Evolutionary conservation across 1,140 invertebrate species (phyloP).

Genomic region (Sweltsa coloradensis): DNA sequence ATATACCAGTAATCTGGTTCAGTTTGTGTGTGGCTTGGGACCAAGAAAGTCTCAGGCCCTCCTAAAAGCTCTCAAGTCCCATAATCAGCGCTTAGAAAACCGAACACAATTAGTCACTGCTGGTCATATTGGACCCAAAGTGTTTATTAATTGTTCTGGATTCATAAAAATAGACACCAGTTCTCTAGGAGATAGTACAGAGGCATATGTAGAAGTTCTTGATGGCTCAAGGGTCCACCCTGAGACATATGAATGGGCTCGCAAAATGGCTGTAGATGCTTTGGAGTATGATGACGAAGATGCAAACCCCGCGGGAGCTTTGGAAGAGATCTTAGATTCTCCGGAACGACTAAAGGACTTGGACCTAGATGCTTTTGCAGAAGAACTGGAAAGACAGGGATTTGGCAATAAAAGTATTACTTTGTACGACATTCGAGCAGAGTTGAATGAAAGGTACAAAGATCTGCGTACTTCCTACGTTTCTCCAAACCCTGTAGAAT

Average conservation of each 20-base stretch:
- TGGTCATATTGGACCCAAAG: slow-evolving; percentile 95
- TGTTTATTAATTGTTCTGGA: slow-evolving; percentile 98
- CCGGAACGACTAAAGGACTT: slow-evolving; percentile 93
- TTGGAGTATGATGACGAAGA: slow-evolving; percentile 96
- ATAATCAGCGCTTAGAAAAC: slow-evolving; percentile 86
- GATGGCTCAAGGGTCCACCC: slow-evolving; percentile 97
- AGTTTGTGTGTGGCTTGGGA: slow-evolving; percentile 96
- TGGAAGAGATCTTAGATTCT: slow-evolving; percentile 94
- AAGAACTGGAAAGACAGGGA: slow-evolving; percentile 89
- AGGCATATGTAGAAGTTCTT: slow-evolving; percentile 89
- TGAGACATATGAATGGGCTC: slow-evolving; percentile 98
- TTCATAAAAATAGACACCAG: slow-evolving; percentile 98
- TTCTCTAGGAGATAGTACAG: slow-evolving; percentile 84
- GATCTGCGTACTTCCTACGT: slow-evolving; percentile 75
- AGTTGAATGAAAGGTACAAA: slow-evolving; percentile 91
- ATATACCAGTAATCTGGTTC: slow-evolving; percentile 80
- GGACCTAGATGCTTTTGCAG: slow-evolving; percentile 96
- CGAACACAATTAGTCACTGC: slow-evolving; percentile 88
- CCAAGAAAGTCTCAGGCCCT: slow-evolving; percentile 87
- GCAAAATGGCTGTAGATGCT: slow-evolving; percentile 99
- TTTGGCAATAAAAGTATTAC: slow-evolving; percentile 97
- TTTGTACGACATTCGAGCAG: slow-evolving; percentile 92
- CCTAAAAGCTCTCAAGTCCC: slow-evolving; percentile 84
- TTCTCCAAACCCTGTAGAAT: slow-evolving; percentile 68
- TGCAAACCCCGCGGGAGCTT: slow-evolving; percentile 86